phyloP scores from a whole-genome alignment of 1,140 invertebrate species.

The Scylla paramamosain region DNA sequence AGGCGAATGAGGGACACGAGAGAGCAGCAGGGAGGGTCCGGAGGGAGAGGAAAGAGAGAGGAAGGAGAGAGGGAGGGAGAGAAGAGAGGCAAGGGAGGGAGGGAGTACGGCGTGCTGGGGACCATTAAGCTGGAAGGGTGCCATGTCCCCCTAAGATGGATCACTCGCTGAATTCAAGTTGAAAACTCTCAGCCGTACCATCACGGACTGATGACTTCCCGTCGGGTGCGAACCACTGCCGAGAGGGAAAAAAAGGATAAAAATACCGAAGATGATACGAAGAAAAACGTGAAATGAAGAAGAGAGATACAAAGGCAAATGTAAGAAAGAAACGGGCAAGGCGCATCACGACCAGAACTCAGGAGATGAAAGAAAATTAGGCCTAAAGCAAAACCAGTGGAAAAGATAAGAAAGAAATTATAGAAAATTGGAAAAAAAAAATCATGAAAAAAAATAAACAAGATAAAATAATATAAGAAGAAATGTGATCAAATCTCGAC shows the following conservation, averaged over 20 bases:
- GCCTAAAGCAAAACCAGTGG: neutral
- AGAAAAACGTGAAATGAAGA: neutral
- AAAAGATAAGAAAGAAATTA: neutral
- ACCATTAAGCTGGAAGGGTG: conserved; percentile 69
- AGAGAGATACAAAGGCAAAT: neutral
- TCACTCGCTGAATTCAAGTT: conserved; percentile 73
- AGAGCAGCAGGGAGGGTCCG: neutral
- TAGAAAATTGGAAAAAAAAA: neutral
- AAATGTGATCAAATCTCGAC: neutral
- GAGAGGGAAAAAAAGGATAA: conserved; percentile 40
- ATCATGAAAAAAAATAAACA: neutral
- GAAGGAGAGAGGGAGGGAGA: neutral
- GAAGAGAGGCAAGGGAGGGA: neutral
- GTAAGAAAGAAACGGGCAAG: neutral
- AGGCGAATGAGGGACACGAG: neutral
- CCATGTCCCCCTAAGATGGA: conserved; percentile 73
- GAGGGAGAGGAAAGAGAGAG: neutral
- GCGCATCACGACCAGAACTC: neutral
- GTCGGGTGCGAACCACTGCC: conserved; percentile 34
- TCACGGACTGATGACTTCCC: conserved; percentile 74
- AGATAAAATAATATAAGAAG: neutral
- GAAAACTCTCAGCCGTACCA: conserved; percentile 73
- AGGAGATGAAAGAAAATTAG: neutral
- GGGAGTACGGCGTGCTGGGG: neutral
- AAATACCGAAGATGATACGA: neutral